phyloP scores from a whole-genome alignment of 2,888 invertebrate genomes.

The Drosophila nigricruria region DNA sequence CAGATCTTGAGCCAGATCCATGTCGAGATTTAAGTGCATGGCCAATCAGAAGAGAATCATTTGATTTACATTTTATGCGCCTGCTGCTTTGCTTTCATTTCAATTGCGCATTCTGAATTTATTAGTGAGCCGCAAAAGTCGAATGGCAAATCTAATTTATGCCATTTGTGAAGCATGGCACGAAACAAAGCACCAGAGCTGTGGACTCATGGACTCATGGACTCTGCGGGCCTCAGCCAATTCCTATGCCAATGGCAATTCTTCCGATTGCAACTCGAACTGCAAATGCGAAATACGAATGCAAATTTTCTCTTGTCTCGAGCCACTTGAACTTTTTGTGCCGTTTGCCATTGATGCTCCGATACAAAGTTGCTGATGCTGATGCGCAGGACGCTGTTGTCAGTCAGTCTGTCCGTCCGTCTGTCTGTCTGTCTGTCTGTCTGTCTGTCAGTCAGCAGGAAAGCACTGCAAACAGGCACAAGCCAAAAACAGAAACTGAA shows the following conservation, averaged over 20 bases:
- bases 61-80: conserved; percentile 70
- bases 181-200: conserved; percentile 29
- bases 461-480: conserved; percentile 44
- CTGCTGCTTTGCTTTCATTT: conserved; percentile 62
- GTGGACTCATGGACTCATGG: conserved; percentile 8
- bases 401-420: conserved; percentile 19
- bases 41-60: conserved; percentile 48
- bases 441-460: conserved; percentile 18
- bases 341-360: conserved; percentile 36
- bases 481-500: conserved; percentile 61
- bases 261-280: conserved; percentile 29
- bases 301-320: conserved; percentile 61
- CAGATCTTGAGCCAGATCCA: conserved; percentile 4
- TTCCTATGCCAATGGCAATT: conserved; percentile 54
- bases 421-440: not conserved
- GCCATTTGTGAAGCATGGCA: conserved; percentile 47
- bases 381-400: conserved; percentile 67
- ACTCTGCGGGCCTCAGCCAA: conserved; percentile 5
- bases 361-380: conserved; percentile 48
- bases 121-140: conserved; percentile 50
- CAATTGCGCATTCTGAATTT: conserved; percentile 71
- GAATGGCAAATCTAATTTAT: conserved; percentile 74
- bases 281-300: conserved; percentile 36
- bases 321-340: conserved; percentile 56
- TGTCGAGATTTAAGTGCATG: conserved; percentile 26